Evolutionary conservation across 2,888 invertebrate genomes (phyloP).

Genomic region (Diplolepis rosae): DNA sequence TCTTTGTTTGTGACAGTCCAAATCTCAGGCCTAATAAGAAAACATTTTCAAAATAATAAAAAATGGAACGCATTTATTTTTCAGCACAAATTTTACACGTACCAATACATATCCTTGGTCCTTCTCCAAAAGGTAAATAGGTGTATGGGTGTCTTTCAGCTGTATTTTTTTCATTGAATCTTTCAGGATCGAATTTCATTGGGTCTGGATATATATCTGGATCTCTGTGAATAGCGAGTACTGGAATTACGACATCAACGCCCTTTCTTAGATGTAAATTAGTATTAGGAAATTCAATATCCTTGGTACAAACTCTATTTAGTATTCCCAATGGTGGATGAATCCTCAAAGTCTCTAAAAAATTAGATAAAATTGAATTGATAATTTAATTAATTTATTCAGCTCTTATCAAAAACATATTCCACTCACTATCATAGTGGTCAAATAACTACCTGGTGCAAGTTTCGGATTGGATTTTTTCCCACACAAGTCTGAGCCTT

Average conservation of each 20-base stretch:
- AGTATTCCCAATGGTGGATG: slow-evolving; percentile 68
- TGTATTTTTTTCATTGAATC: slow-evolving; percentile 71
- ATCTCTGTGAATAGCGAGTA: slow-evolving; percentile 74
- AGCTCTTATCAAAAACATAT: no score
- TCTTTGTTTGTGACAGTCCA: slow-evolving; percentile 57
- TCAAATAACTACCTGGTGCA: no score
- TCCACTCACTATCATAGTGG: no score
- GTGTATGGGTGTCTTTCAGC: slow-evolving; percentile 57
- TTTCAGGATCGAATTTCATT: slow-evolving; percentile 75
- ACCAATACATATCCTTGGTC: slow-evolving; percentile 66
- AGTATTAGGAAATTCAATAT: slow-evolving; percentile 53
- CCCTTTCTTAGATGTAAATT: slow-evolving; percentile 57
- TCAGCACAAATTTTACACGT: slow-evolving; percentile 20
- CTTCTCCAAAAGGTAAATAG: slow-evolving; percentile 66
- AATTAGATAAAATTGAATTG: no score
- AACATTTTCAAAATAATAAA: neutral
- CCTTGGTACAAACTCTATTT: slow-evolving; percentile 68
- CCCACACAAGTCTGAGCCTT: no score
- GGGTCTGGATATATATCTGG: slow-evolving; percentile 74
- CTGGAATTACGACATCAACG: slow-evolving; percentile 66
- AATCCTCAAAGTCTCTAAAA: slow-evolving; percentile 68
- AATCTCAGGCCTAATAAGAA: slow-evolving; percentile 56
- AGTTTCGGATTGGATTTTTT: no score
- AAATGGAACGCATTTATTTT: neutral
- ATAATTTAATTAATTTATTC: no score